Conservation (phyloP, 1,140 invertebrate species). For the Geopemphigus sp. region DNA sequence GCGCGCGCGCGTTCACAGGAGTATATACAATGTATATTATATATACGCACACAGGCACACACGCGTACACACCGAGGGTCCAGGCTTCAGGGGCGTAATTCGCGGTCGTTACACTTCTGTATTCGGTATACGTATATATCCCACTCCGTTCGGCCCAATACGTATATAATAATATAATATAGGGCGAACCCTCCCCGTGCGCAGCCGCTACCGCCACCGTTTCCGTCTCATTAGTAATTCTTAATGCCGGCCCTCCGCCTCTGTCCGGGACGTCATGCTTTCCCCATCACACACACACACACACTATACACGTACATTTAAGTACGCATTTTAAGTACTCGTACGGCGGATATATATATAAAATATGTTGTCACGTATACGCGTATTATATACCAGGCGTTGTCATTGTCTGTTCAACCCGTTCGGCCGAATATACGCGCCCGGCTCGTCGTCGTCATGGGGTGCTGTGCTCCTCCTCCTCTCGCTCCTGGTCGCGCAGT, state of each 20-base stretch:
- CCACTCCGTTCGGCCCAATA: background rate
- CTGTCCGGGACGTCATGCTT: background rate
- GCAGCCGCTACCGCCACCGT: too few species aligned
- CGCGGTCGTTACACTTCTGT: constrained; percentile 40
- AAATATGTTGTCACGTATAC: constrained; percentile 22
- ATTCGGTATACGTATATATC: constrained; percentile 30
- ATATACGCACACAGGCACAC: background rate
- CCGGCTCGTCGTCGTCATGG: too few species aligned
- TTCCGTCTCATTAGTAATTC: constrained; percentile 48
- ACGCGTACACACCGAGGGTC: background rate
- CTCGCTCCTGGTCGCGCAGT: background rate
- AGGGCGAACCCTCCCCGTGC: constrained; percentile 22
- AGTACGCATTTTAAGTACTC: too few species aligned
- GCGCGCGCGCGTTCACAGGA: too few species aligned
- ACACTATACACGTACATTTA: background rate
- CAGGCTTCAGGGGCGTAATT: constrained; percentile 30
- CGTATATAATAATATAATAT: background rate
- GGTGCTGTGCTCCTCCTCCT: background rate
- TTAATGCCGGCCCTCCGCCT: constrained; percentile 29
- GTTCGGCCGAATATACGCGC: background rate
- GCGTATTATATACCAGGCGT: background rate
- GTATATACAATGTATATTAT: background rate
- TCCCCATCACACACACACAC: background rate
- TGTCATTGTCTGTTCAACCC: constrained; percentile 41
- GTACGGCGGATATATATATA: too few species aligned